Percentiles rank a stretch among this genome's conserved stretches.
phyloP scores from a whole-genome alignment of 2,797 vertebrate species.

The Phoeniculus purpureus region DNA sequence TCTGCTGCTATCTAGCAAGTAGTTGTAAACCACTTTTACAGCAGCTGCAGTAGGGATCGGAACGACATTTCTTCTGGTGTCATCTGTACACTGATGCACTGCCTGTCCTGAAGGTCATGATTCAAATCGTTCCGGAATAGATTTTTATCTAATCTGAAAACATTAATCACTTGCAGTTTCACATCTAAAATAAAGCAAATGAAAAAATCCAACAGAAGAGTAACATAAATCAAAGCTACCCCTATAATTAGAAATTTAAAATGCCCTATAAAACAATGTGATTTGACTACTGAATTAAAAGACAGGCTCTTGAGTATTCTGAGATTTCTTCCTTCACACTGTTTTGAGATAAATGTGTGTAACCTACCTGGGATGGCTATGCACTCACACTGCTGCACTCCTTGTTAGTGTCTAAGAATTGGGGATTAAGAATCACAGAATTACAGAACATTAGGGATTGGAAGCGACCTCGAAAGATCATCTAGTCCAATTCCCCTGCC shows the following conservation, averaged over 20 bases:
- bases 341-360: neutral
- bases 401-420: neutral
- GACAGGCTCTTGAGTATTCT: neutral
- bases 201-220: neutral
- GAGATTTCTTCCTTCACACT: neutral
- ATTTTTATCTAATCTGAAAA: slow-evolving; percentile 16
- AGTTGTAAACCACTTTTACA: slow-evolving; percentile 10
- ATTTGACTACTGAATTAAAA: neutral
- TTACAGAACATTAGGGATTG: too few relatives aligned
- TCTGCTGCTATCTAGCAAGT: slow-evolving; percentile 21
- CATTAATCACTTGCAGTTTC: neutral
- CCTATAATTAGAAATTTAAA: neutral
- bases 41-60: neutral
- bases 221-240: neutral
- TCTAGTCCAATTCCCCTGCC: too few relatives aligned
- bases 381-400: neutral
- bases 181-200: neutral
- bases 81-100: neutral
- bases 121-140: neutral
- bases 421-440: neutral
- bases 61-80: slow-evolving; percentile 21
- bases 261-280: neutral
- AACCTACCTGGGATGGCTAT: neutral
- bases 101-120: slow-evolving; percentile 37
- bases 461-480: too few relatives aligned